Percentiles rank a stretch among this genome's conserved stretches.
phyloP scores from a whole-genome alignment of 2,797 vertebrate genomes.

The Pipistrellus pipistrellus region DNA sequence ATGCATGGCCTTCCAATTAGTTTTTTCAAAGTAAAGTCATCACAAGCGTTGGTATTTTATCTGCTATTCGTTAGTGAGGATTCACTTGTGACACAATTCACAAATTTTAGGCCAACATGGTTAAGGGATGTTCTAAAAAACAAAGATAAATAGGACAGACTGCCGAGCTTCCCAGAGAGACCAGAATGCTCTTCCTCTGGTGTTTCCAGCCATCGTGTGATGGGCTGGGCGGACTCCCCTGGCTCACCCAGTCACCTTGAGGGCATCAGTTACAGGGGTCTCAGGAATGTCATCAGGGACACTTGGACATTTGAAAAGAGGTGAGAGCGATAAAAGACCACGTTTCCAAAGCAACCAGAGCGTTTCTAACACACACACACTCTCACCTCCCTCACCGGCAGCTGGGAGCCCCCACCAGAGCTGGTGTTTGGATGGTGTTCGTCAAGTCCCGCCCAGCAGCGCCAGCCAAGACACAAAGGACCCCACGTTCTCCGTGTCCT shows the following conservation, averaged over 20 bases:
- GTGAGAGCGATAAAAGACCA: not conserved
- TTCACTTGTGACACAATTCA: not conserved
- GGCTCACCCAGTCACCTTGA: not conserved
- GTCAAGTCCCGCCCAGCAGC: not conserved
- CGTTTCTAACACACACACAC: not conserved
- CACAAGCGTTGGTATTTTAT: not conserved
- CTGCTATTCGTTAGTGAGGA: not conserved
- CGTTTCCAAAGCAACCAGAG: not conserved
- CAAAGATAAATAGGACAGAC: not conserved
- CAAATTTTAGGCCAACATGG: not conserved
- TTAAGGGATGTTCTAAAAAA: not conserved
- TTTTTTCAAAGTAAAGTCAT: slow-evolving; percentile 10
- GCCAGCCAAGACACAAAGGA: not conserved
- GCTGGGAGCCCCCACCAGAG: not conserved
- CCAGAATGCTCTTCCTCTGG: not conserved
- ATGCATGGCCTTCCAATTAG: not conserved
- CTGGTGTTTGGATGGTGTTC: not conserved
- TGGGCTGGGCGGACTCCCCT: not conserved
- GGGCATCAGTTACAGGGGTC: not conserved
- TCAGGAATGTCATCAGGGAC: not conserved
- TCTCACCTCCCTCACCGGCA: not conserved
- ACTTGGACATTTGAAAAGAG: not conserved
- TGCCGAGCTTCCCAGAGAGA: not conserved
- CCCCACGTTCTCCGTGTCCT: not conserved
- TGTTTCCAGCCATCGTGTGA: not conserved